Evolutionary conservation across 2,113 vertebrate species (phyloP), one percentile per base, ranked within the genome.

Genomic region (Onychostoma macrolepis): DNA sequence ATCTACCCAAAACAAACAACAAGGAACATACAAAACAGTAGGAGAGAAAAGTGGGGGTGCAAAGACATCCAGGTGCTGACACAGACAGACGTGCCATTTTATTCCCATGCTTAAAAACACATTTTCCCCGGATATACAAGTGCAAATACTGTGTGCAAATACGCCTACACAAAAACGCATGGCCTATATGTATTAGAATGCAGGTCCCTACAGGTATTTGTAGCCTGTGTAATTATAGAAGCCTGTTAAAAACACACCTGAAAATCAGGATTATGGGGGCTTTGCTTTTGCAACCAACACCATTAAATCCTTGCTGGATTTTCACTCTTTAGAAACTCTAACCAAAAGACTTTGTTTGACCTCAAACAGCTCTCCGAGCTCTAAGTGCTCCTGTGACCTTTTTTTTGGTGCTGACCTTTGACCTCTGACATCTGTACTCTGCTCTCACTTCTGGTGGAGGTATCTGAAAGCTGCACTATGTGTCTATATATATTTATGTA

Each of bases 1-100:
- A n/a, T 85, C 45, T 15, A 58, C 36, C 30, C 38, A 58, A 89
- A 86, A 86, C 86, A 88, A 88, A 65, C 77, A 77, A 72, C 48
- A 83, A 13, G 76, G 28, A 88, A 50, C 92, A 93, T 89, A 91
- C 93, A 91, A 92, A 91, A 92, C 91, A 53, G 76, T 19, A 33
- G 45, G 91, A 93, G 89, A 92, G 53, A 58, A 58, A 58, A 24
- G 92, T 91, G 50, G 2, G 33, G 2, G 33, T 33, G 3, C 3
- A n/a, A n/a, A n/a, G n/a, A n/a, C n/a, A n/a, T n/a, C n/a, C n/a
- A n/a, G 33, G 92, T 91, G 92, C 87, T 87, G 71, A 85, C 15
- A 87, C 74, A 87, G 80, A 90, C 74, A 85, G 56, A 89, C 92
- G 89, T 86, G 76, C 50, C 75, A 4, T 75, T 56, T 93, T 91